Evolutionary conservation across 53 echinoderm and acorn worm species (phyloP).

Genomic region (Actinopyga echinites): DNA sequence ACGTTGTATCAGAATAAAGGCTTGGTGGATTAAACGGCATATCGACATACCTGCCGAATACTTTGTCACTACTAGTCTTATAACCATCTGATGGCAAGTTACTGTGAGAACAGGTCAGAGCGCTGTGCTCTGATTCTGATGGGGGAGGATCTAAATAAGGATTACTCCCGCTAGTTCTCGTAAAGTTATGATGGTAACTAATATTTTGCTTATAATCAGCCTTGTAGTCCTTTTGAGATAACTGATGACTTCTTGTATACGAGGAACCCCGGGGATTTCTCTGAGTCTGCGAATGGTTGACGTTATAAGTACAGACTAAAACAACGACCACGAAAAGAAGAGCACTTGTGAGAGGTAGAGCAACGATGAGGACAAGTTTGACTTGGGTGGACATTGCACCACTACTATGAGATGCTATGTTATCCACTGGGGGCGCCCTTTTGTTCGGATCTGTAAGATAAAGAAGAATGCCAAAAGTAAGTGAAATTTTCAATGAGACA

Average conservation of each 20-base stretch:
- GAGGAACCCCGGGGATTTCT: conserved; percentile 30
- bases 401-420: conserved; percentile 10
- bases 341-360: conserved; percentile 67
- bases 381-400: conserved; percentile 36
- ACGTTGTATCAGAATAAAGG: conserved; percentile 26
- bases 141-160: conserved; percentile 42
- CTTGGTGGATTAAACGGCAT: conserved; percentile 42
- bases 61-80: conserved; percentile 47
- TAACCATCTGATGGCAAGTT: conserved; percentile 5
- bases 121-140: conserved; percentile 70
- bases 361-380: conserved; percentile 73
- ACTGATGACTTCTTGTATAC: neutral
- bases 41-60: conserved; percentile 24
- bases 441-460: conserved; percentile 2
- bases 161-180: conserved; percentile 27
- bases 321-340: conserved; percentile 69
- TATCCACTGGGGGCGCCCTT: conserved; percentile 9
- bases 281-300: conserved; percentile 54
- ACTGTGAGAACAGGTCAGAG: conserved; percentile 31
- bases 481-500: no score
- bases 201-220: neutral
- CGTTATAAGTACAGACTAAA: conserved; percentile 66
- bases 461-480: neutral
- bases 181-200: conserved; percentile 44
- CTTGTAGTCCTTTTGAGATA: conserved; percentile 49